phyloP scores from a whole-genome alignment of 2,113 vertebrate species.

The Serilophus lunatus region DNA sequence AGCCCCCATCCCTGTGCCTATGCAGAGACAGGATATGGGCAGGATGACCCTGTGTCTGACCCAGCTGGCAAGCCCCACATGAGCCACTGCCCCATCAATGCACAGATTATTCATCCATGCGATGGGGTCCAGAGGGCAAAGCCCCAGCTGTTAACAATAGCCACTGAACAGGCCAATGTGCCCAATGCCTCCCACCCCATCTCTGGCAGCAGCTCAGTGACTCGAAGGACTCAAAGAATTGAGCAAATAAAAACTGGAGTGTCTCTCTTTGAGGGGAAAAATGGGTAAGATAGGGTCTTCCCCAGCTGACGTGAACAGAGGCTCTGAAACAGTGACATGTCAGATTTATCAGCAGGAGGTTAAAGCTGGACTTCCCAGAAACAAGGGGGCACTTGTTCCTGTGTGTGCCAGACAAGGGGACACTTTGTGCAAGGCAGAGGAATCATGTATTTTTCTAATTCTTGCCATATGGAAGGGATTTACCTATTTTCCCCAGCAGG shows the following conservation, averaged over 20 bases:
- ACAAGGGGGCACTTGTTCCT: constrained; percentile 52
- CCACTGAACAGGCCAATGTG: neutral
- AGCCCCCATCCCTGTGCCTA: neutral
- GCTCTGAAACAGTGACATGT: neutral
- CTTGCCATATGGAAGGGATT: constrained; percentile 35
- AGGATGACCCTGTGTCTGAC: neutral
- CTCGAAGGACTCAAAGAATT: neutral
- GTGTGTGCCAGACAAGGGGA: neutral
- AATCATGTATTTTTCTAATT: neutral
- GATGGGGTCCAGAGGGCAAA: neutral
- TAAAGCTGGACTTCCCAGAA: neutral
- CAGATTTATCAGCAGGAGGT: neutral
- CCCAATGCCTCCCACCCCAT: neutral
- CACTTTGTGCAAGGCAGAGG: neutral
- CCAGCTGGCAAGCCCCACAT: neutral
- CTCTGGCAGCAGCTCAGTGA: neutral
- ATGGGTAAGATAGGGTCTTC: neutral
- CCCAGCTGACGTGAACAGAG: neutral
- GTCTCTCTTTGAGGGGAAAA: neutral
- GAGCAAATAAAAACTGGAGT: neutral
- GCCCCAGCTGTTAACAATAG: neutral
- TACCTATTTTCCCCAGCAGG: neutral
- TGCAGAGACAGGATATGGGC: neutral
- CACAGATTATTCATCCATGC: neutral
- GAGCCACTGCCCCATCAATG: neutral